Percentiles rank a stretch among this genome's conserved stretches.
Conservation (phyloP, 2,113 vertebrate species). For the Phalacrocorax carbo region DNA sequence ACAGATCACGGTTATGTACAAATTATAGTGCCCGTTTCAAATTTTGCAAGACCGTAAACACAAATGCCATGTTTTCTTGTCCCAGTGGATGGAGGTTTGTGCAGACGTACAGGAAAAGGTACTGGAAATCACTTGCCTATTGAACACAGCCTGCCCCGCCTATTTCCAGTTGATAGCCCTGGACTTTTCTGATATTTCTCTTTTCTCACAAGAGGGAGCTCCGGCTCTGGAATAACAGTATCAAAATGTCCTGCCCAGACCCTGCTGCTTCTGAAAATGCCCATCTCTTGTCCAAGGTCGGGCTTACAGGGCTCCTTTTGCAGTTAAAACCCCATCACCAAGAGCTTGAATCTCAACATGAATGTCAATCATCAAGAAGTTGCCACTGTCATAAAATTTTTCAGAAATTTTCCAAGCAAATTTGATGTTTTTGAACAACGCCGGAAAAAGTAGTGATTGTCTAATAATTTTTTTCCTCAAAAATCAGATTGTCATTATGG, state of each 20-base stretch:
- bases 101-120: background rate
- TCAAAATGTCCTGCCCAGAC: background rate
- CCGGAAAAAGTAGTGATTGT: background rate
- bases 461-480: background rate
- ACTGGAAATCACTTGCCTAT: background rate
- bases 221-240: background rate
- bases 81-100: background rate
- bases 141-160: background rate
- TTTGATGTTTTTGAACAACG: background rate
- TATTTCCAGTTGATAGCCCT: background rate
- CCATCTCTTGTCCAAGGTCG: background rate
- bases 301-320: background rate
- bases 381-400: background rate
- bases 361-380: background rate
- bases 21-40: background rate
- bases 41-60: background rate
- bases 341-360: background rate
- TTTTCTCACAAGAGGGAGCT: constrained; percentile 69
- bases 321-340: background rate
- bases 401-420: background rate
- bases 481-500: background rate
- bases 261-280: background rate
- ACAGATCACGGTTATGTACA: background rate
- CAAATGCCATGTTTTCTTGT: background rate
- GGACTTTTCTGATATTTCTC: background rate